A percentile compares a stretch with the other conserved stretches of the same genome.
Evolutionary conservation across 2,113 vertebrate genomes (phyloP).

Genomic region (Trogon melanurus): DNA sequence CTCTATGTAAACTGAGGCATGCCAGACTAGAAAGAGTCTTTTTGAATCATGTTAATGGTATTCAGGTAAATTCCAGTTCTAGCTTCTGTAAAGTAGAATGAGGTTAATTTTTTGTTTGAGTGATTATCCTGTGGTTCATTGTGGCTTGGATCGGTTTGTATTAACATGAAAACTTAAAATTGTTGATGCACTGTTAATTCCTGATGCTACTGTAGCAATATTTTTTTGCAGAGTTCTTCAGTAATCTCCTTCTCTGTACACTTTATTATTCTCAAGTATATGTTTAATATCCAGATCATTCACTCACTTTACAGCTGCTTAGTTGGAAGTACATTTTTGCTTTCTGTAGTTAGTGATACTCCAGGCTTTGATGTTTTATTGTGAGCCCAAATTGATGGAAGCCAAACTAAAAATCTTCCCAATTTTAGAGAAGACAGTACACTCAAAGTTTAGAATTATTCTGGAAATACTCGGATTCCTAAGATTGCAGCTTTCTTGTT

Average conservation of each 20-base stretch:
- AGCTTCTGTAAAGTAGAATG: constrained; percentile 20
- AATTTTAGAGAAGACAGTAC: background rate
- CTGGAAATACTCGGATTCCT: too few relatives aligned
- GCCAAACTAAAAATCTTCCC: background rate
- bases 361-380: background rate
- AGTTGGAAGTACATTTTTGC: constrained; percentile 14
- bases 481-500: background rate
- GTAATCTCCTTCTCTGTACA: background rate
- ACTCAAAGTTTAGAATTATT: background rate
- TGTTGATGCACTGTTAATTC: constrained; percentile 66
- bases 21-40: background rate
- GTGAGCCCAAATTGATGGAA: constrained; percentile 39
- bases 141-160: constrained; percentile 30
- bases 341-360: background rate
- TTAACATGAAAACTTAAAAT: constrained; percentile 44
- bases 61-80: constrained; percentile 46
- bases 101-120: constrained; percentile 7
- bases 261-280: background rate
- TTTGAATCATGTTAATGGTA: background rate
- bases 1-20: background rate
- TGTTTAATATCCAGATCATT: constrained; percentile 34
- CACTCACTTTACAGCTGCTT: background rate
- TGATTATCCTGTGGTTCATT: constrained; percentile 38
- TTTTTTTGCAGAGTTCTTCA: constrained; percentile 46
- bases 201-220: constrained; percentile 60